Base-by-base conservation (phyloP, 1,140 invertebrate species). In the Leptonema lineaticorne region DNA sequence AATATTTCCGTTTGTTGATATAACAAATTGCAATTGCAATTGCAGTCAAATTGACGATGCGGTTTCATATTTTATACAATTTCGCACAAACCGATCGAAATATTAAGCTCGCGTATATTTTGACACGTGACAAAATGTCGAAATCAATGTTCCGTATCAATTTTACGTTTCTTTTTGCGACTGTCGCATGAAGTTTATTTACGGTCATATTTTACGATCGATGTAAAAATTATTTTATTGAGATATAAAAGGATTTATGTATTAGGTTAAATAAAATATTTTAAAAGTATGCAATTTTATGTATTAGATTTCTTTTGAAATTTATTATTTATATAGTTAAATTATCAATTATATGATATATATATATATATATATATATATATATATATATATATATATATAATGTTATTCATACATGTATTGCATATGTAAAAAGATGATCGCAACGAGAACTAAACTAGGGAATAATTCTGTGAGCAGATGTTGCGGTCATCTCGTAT, bases 21-120 rank as follows among this genome's bases (percentile, higher is more conserved):
- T n/a, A n/a, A n/a, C n/a, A n/a, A n/a, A n/a, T n/a, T n/a, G n/a
- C n/a, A n/a, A n/a, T n/a, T n/a, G n/a, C n/a, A n/a, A n/a, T n/a
- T n/a, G n/a, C n/a, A n/a, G n/a, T n/a, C n/a, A n/a, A n/a, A n/a
- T n/a, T n/a, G n/a, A n/a, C n/a, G n/a, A n/a, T n/a, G n/a, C n/a
- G n/a, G n/a, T n/a, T n/a, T n/a, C n/a, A n/a, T n/a, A n/a, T n/a
- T n/a, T n/a, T n/a, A n/a, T n/a, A n/a, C n/a, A n/a, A n/a, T n/a
- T 1, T 41, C 14, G 50, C 22, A 53, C 27, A 22, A 53, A 53
- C 27, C 27, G 50, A 53, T 53, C 27, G 50, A 53, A 53, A 53
- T 26, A 53, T 53, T 53, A 24, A 4, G 11, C 27, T 53, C 24
- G 50, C 27, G 50, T 53, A 24, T 8, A 53, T 53, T 53, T n/a